Evolutionary conservation across 2,888 invertebrate genomes (phyloP).

Genomic region (Eustalomyia histrio): DNA sequence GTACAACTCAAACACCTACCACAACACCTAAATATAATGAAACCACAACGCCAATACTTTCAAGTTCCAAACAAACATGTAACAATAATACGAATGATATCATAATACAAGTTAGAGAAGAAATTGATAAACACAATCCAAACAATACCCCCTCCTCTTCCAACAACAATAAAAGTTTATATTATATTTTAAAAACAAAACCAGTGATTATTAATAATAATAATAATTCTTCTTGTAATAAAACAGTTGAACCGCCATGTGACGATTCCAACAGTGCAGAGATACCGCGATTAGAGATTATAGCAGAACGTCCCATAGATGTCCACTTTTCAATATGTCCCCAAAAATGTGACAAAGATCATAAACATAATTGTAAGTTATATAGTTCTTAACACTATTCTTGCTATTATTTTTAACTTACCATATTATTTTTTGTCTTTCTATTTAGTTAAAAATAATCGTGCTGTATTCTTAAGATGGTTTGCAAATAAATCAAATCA

Average conservation of each 20-base stretch:
- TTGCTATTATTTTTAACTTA: too few relatives aligned
- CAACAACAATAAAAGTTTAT: constrained; percentile 65
- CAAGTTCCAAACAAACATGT: not conserved
- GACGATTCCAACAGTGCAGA: constrained; percentile 49
- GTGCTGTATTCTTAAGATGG: constrained; percentile 70
- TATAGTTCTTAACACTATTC: too few relatives aligned
- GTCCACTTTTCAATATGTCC: constrained; percentile 74
- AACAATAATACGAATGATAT: constrained; percentile 6
- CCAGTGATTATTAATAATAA: constrained; percentile 72
- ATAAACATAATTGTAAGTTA: constrained; percentile 72
- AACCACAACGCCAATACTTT: not conserved
- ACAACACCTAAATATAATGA: constrained; percentile 33
- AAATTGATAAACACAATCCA: not conserved
- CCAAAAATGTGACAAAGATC: constrained; percentile 69
- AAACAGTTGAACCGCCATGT: constrained; percentile 51
- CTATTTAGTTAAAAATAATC: constrained; percentile 46
- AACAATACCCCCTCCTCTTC: not conserved
- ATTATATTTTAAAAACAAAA: constrained; percentile 61
- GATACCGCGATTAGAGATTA: constrained; percentile 73
- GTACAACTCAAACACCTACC: constrained; percentile 40
- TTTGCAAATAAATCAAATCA: constrained; percentile 61
- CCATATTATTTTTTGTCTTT: too few relatives aligned
- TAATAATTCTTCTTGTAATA: constrained; percentile 15
- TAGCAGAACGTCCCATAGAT: constrained; percentile 73
- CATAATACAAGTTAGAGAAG: constrained; percentile 29